These are phyloP conservation scores for Coregonus clupeaformis DNA, from an alignment of 2,113 vertebrate genomes.

Conservation along the genomic window DNA sequence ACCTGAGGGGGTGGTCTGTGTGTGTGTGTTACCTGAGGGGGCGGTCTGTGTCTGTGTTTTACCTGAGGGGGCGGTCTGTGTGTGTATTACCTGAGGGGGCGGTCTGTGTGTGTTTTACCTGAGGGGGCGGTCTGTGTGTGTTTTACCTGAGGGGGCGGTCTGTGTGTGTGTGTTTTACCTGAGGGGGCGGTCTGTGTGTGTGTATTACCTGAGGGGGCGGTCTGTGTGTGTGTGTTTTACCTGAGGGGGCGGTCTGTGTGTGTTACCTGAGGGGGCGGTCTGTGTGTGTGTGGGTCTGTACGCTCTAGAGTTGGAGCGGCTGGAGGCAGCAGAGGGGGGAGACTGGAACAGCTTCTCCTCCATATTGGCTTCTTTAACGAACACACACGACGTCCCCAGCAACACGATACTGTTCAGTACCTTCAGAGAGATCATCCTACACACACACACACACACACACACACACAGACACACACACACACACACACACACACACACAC, in stretches of 20 bases:
- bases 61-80: conserved; percentile 70
- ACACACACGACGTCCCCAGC: conserved; percentile 92
- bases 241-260: conserved; percentile 66
- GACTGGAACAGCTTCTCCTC: conserved; percentile 91
- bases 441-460: conserved; percentile 36
- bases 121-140: conserved; percentile 57
- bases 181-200: conserved; percentile 56
- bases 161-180: background rate
- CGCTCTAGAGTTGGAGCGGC: conserved; percentile 79
- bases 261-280: conserved; percentile 72
- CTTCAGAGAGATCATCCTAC: conserved; percentile 93
- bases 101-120: conserved; percentile 68
- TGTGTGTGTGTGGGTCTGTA: conserved; percentile 68
- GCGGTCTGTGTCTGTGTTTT: conserved; percentile 69
- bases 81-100: conserved; percentile 76
- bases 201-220: conserved; percentile 43
- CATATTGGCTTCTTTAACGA: conserved; percentile 96
- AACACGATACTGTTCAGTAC: conserved; percentile 95
- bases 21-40: conserved; percentile 67
- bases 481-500: background rate
- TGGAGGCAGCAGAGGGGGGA: conserved; percentile 74
- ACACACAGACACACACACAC: conserved; percentile 5
- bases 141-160: too few relatives aligned
- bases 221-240: conserved; percentile 53
- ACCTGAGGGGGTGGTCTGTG: background rate